Evolutionary conservation across 2,797 vertebrate genomes (phyloP), one percentile per base, ranked within the genome.

Genomic region (Melanogrammus aeglefinus): DNA sequence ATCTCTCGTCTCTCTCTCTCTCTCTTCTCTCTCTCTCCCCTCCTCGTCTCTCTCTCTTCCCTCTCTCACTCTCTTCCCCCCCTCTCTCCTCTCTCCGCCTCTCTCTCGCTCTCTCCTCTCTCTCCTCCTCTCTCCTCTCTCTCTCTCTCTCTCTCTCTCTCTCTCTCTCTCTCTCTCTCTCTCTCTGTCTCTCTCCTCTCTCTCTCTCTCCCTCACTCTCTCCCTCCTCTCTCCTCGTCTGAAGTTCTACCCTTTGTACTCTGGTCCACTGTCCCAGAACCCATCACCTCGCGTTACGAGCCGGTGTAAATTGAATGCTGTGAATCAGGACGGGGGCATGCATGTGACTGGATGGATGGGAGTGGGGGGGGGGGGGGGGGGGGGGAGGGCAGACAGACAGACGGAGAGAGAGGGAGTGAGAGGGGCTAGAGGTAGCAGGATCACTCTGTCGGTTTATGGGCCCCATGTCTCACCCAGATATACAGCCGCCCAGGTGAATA

Each of bases 241-340:
- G 14, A 51, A 18, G 47, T 51, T 16, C 47, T 51, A 14, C 16
- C 14, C 47, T 3, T 38, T 36, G 31, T 72, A 16, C 72, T 83
- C 85, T 81, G 81, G 72, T 84, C 82, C 82, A 84, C 70, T 83
- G 77, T 86, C 84, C 82, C 76, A 86, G 80, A 89, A 86, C 88
- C 88, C 87, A 91, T 92, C 91, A 88, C 83, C 86, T 87, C 79
- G 84, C 77, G 89, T 92, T 91, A 93, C 83, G 80, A 92, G 90
- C 81, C 76, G 1, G 91, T 84, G 90, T 89, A 91, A 93, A 91
- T 92, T 91, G 91, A 92, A 90, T 91, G 89, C 89, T 88, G 90
- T 92, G 91, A 92, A 92, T 91, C 90, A 92, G 90, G 82, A 76
- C 79, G 84, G 85, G 88, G 90, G 31, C 27, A 27, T 35, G 87